Evolutionary conservation across 2,113 vertebrate genomes (phyloP).

Genomic region (Coreoperca whiteheadi): DNA sequence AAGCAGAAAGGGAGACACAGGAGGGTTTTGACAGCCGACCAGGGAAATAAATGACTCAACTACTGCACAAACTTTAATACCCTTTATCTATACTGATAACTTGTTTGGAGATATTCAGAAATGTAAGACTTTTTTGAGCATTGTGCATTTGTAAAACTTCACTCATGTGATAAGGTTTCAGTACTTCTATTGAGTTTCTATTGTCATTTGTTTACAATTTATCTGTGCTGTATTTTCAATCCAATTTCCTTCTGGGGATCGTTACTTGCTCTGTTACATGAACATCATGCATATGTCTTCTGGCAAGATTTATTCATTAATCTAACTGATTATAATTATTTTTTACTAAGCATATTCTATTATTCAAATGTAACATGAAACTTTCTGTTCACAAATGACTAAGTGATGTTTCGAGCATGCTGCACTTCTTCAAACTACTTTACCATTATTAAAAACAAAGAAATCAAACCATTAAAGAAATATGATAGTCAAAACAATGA

Average conservation of each 20-base stretch:
- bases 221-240: not conserved
- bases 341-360: not conserved
- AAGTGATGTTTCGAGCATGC: not conserved
- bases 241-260: not conserved
- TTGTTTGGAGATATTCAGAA: not conserved
- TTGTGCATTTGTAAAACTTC: not conserved
- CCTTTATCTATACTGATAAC: not conserved
- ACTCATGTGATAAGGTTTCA: not conserved
- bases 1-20: constrained; percentile 23
- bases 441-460: not conserved
- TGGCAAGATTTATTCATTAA: not conserved
- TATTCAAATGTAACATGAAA: not conserved
- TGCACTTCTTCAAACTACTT: not conserved
- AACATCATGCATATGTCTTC: not conserved
- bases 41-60: constrained; percentile 11
- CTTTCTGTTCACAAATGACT: not conserved
- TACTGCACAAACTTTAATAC: not conserved
- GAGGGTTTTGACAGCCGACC: not conserved
- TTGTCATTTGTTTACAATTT: not conserved
- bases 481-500: no score
- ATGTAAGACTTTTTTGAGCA: not conserved
- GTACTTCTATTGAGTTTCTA: not conserved
- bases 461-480: not conserved
- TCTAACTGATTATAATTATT: not conserved
- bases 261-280: not conserved